phyloP scores from a whole-genome alignment of 2,113 vertebrate genomes.

The Orycteropus afer region DNA sequence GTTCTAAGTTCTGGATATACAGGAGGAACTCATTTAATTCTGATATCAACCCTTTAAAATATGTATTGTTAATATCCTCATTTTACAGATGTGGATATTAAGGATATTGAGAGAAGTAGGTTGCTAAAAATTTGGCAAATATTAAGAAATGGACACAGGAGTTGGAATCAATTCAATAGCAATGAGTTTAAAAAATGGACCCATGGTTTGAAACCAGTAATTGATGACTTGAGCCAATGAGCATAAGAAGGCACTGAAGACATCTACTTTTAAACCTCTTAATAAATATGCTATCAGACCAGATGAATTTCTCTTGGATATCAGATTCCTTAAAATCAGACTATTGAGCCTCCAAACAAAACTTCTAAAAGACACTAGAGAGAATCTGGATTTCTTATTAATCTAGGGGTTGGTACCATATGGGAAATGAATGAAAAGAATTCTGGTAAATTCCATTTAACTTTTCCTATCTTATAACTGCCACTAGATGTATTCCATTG shows the following conservation, averaged over 20 bases:
- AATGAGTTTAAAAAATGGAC: no score
- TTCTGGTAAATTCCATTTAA: conserved; percentile 63
- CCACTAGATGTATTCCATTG: neutral
- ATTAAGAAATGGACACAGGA: neutral
- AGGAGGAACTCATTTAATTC: neutral
- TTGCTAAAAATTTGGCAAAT: neutral
- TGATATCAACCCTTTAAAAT: neutral
- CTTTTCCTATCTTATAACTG: neutral
- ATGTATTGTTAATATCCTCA: neutral
- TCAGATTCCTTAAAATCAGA: neutral
- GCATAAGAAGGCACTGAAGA: neutral
- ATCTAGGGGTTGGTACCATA: neutral
- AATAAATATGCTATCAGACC: neutral
- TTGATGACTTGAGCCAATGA: neutral
- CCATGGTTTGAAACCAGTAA: conserved; percentile 20
- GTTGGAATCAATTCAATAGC: neutral
- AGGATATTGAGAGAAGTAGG: neutral
- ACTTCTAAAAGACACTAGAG: neutral
- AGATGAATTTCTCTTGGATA: neutral
- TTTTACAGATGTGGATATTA: neutral
- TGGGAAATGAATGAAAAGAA: conserved; percentile 54
- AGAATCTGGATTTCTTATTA: conserved; percentile 45
- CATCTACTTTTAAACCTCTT: neutral
- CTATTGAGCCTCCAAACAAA: neutral
- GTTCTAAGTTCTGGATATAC: neutral